Percentiles rank a stretch among this genome's conserved stretches.
Evolutionary conservation across 2,113 vertebrate species (phyloP).

Genomic region (Myiozetetes cayanensis): DNA sequence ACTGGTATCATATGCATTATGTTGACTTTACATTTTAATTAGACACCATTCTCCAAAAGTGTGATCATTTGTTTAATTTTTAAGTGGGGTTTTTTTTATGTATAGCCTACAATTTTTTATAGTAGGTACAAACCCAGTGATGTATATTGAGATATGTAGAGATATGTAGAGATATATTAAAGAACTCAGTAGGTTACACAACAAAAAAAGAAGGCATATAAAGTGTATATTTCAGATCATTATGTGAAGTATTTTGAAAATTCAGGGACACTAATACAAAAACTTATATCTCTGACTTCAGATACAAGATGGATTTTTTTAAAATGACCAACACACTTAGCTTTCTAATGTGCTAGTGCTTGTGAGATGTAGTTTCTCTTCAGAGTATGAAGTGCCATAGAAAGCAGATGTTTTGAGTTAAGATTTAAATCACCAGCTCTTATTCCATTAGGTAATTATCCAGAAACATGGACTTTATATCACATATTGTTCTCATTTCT

Average conservation of each 20-base stretch:
- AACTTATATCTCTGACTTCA: background rate
- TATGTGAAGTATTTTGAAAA: background rate
- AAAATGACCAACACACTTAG: background rate
- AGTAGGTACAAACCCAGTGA: background rate
- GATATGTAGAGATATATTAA: background rate
- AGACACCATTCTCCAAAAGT: background rate
- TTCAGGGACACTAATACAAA: background rate
- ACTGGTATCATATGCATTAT: background rate
- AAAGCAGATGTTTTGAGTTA: slow-evolving; percentile 57
- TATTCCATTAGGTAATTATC: slow-evolving; percentile 44
- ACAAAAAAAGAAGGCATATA: background rate
- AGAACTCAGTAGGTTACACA: background rate
- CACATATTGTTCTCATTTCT: background rate
- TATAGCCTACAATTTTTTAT: background rate
- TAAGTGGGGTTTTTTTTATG: background rate
- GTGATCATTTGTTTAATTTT: background rate
- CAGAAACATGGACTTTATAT: slow-evolving; percentile 3
- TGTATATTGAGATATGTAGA: background rate
- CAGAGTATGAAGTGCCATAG: background rate
- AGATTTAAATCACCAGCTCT: slow-evolving; percentile 42
- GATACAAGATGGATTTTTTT: background rate
- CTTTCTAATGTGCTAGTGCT: background rate
- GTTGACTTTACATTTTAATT: background rate
- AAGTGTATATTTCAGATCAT: background rate
- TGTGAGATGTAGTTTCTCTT: background rate